A percentile compares a stretch with the other conserved stretches of the same genome.
Conservation (phyloP, 2,888 invertebrate species). For the Anorthoa munda region DNA sequence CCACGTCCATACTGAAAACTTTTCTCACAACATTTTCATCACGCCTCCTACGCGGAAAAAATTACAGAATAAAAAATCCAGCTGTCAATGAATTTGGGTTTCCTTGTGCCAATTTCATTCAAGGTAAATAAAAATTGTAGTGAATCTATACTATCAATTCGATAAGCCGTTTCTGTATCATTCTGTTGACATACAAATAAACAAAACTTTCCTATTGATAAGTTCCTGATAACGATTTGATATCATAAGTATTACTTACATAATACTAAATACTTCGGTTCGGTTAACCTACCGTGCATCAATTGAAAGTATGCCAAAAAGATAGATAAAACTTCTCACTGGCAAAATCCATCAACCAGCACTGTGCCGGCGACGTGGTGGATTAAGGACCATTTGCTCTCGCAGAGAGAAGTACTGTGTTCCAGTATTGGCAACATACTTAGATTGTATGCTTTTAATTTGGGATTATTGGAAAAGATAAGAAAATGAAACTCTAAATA, state of each 20-base stretch:
- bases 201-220: conserved; percentile 45
- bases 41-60: not conserved
- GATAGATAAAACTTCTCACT: not conserved
- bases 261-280: not conserved
- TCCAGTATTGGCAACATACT: too few relatives aligned
- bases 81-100: not conserved
- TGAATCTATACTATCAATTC: conserved; percentile 14
- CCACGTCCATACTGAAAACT: too few relatives aligned
- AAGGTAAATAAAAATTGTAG: conserved; percentile 17
- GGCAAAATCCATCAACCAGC: not conserved
- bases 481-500: not conserved
- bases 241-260: not conserved
- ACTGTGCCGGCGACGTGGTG: too few relatives aligned
- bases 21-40: not conserved
- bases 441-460: not conserved
- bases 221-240: conserved; percentile 7
- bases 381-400: too few relatives aligned
- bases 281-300: not conserved
- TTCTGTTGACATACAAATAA: conserved; percentile 40
- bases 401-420: too few relatives aligned
- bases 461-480: not conserved
- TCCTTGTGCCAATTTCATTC: not conserved
- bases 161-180: conserved; percentile 35
- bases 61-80: not conserved
- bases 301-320: not conserved